phyloP scores from a whole-genome alignment of 2,797 vertebrate species.

The Poecile montanus region DNA sequence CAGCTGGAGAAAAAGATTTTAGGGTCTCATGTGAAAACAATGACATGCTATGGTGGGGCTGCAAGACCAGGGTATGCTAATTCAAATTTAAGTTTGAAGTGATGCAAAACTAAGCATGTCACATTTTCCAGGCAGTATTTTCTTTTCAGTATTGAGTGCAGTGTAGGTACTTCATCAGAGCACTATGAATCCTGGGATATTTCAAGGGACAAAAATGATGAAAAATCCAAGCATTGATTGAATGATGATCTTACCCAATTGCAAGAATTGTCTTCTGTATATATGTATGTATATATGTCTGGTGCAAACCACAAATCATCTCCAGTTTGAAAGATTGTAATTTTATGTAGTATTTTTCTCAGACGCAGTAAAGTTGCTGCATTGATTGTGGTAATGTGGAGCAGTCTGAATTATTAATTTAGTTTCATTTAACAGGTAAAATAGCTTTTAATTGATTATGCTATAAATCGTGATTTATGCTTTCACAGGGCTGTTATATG shows the following conservation, averaged over 20 bases:
- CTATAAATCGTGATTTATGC: neutral
- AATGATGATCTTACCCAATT: neutral
- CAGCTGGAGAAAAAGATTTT: neutral
- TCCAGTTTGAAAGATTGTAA: neutral
- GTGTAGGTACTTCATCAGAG: neutral
- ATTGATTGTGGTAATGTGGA: constrained; percentile 46
- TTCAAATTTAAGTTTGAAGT: neutral
- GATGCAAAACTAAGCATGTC: neutral
- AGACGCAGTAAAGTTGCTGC: constrained; percentile 31
- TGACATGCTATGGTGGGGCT: neutral
- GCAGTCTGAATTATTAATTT: constrained; percentile 65
- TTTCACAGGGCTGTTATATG: constrained; percentile 7
- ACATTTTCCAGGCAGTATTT: neutral
- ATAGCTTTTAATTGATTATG: constrained; percentile 41
- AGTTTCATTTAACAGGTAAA: constrained; percentile 47
- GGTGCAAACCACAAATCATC: neutral
- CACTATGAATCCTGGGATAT: neutral
- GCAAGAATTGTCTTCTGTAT: neutral
- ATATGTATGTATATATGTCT: neutral
- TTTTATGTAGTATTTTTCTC: constrained; percentile 5
- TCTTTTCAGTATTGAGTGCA: neutral
- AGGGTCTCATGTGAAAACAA: neutral
- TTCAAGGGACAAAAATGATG: neutral
- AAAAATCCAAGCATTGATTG: neutral
- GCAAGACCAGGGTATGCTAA: neutral